phyloP scores from a whole-genome alignment of 2,888 invertebrate genomes.

The Helleia helle region DNA sequence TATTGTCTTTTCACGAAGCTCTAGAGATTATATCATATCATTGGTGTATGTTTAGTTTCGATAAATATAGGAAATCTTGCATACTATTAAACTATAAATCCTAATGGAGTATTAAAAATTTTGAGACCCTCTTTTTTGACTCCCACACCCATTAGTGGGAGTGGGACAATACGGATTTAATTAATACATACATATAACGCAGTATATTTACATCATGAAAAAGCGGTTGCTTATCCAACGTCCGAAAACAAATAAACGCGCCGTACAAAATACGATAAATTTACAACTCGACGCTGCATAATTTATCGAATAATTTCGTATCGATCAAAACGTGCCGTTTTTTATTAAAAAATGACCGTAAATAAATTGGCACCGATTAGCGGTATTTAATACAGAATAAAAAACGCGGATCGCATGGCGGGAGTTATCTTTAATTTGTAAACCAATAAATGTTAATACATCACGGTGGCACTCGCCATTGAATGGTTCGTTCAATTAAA shows the following conservation, averaged over 20 bases:
- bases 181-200: too few relatives aligned
- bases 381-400: conserved; percentile 37
- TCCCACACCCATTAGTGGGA: too few relatives aligned
- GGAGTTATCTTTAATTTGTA: conserved; percentile 65
- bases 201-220: conserved; percentile 10
- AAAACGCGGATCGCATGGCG: conserved; percentile 30
- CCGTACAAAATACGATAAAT: conserved; percentile 35
- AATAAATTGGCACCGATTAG: conserved; percentile 38
- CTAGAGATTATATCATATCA: too few relatives aligned
- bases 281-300: conserved; percentile 33
- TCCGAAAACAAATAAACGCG: conserved; percentile 31
- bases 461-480: conserved; percentile 37
- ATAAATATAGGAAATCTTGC: too few relatives aligned
- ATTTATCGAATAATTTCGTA: conserved; percentile 36
- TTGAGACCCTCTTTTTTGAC: too few relatives aligned
- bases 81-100: too few relatives aligned
- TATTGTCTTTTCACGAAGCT: too few relatives aligned
- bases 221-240: conserved; percentile 23
- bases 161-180: too few relatives aligned
- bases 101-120: too few relatives aligned
- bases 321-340: conserved; percentile 26
- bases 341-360: conserved; percentile 29
- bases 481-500: conserved; percentile 51
- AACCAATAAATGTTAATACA: conserved; percentile 72
- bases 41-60: too few relatives aligned